These are phyloP conservation scores for Heptranchias perlo DNA, from an alignment of 2,113 vertebrate genomes.

Conservation along the genomic window DNA sequence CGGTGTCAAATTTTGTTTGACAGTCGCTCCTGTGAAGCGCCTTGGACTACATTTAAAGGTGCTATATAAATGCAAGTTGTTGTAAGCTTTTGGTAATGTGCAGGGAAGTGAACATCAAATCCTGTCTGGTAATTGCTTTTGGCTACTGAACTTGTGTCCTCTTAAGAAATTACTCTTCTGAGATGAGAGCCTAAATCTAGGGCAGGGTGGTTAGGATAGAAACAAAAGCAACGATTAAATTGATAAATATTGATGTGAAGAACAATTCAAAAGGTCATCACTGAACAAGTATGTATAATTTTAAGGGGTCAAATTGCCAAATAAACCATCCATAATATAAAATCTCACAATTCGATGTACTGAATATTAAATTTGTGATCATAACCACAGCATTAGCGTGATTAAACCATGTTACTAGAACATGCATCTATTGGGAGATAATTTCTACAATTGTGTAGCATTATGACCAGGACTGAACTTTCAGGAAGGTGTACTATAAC, in stretches of 20 bases:
- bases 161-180: background rate
- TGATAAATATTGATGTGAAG: background rate
- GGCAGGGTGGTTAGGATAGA: background rate
- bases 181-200: background rate
- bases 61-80: too few relatives aligned
- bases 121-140: background rate
- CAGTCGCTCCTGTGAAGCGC: too few relatives aligned
- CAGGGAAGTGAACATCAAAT: background rate
- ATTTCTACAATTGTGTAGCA: background rate
- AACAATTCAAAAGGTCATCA: too few relatives aligned
- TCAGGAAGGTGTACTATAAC: background rate
- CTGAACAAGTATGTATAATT: too few relatives aligned
- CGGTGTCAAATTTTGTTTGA: too few relatives aligned
- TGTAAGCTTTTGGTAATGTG: background rate
- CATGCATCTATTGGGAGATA: background rate
- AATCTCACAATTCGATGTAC: background rate
- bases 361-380: too few relatives aligned
- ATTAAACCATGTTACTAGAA: background rate
- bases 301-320: background rate
- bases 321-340: background rate
- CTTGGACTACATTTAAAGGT: too few relatives aligned
- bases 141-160: too few relatives aligned
- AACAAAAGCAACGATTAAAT: background rate
- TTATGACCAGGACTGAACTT: background rate
- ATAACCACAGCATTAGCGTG: background rate